Base-by-base conservation (phyloP, 2,113 vertebrate genomes). In the Erythrolamprus reginae region DNA sequence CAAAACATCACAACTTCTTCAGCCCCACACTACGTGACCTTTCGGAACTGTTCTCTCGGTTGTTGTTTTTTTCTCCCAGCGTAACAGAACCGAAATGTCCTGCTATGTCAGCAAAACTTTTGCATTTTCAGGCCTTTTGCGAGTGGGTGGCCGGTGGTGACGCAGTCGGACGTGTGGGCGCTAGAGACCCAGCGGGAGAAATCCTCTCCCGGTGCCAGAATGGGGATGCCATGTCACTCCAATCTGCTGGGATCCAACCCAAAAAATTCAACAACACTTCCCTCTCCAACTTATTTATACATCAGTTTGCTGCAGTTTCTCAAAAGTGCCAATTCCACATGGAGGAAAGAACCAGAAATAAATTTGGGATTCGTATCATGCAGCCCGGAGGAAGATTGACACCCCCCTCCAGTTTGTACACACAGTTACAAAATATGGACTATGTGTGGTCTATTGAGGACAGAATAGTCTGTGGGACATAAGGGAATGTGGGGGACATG, bases 111-210 rank as follows among this genome's bases (percentile, higher is more conserved):
- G 70, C 50, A n/a, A 45, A 45, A 82, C 10, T 13, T 55, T 50
- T 8, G 9, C 26, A 1, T 88, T 88, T 77, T 19, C 10, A 51
- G 10, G 48, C 28, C 61, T 51, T n/a, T n/a, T 23, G 9, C 55
- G 15, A 48, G 47, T 33, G 45, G 51, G 82, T 19, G 89, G 45
- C 45, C 47, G n/a, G 82, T 10, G 17, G 42, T 3, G 51, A 83
- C 0, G 8, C 50, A 17, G 19, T 23, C n/a, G n/a, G n/a, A 2
- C 13, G 1, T 0, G 51, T 0, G 58, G 87, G 5, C 13, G 2
- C 10, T 0, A 8, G 0, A 13, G 82, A 77, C 17, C 26, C 58
- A 38, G n/a, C 1, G 13, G 21, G 21, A 8, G 5, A 38, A 0
- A 0, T 2, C 1, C 65, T 24, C 87, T 17, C 50, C 2, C 50